Evolutionary conservation across 2,113 vertebrate genomes (phyloP).

Genomic region (Gasterosteus aculeatus): DNA sequence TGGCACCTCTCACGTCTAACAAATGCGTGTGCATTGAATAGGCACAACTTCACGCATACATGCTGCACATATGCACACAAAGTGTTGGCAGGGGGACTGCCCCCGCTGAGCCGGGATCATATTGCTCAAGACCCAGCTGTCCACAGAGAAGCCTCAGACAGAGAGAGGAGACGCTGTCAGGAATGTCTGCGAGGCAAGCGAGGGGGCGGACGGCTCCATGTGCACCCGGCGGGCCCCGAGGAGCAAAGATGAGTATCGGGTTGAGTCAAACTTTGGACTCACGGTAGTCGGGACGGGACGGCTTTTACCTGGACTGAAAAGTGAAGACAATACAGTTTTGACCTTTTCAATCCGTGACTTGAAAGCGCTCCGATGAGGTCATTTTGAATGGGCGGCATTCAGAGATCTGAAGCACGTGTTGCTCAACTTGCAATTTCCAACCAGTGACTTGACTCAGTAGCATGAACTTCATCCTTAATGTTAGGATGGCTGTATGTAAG

Average conservation of each 20-base stretch:
- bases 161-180: slow-evolving; percentile 71
- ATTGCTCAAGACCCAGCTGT: slow-evolving; percentile 78
- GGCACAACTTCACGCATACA: slow-evolving; percentile 43
- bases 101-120: slow-evolving; percentile 55
- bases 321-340: not conserved
- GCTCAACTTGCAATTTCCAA: not conserved
- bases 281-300: not conserved
- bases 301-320: not conserved
- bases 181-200: slow-evolving; percentile 70
- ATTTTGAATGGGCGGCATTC: not conserved
- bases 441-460: not conserved
- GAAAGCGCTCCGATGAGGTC: not conserved
- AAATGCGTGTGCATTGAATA: slow-evolving; percentile 38
- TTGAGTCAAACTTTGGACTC: not conserved
- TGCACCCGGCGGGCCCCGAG: slow-evolving; percentile 15
- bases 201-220: slow-evolving; percentile 42
- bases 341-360: not conserved
- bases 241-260: slow-evolving; percentile 14
- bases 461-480: not conserved
- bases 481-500: not conserved
- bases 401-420: not conserved
- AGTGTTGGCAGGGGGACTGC: slow-evolving; percentile 36
- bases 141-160: slow-evolving; percentile 61
- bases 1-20: slow-evolving; percentile 56
- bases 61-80: slow-evolving; percentile 45